Conservation (phyloP, 2,797 vertebrate species). For the Sebastes matsubarae region DNA sequence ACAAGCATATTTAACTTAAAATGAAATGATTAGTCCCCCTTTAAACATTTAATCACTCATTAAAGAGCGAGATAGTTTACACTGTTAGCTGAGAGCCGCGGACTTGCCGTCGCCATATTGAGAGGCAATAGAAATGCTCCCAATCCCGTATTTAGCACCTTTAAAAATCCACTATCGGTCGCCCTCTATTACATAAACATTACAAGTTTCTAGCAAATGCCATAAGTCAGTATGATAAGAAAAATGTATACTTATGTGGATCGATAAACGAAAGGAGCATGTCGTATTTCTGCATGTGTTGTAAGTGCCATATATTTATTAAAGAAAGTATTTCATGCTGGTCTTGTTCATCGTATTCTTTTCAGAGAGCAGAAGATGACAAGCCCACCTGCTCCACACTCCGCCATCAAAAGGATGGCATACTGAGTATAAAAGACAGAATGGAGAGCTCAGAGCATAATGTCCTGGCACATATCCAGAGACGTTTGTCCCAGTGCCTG, state of each 20-base stretch:
- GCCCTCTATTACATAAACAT: background rate
- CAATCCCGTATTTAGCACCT: background rate
- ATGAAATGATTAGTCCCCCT: no score
- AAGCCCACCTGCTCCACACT: conserved; percentile 91
- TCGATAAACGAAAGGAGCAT: background rate
- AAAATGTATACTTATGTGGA: background rate
- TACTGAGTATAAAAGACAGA: conserved; percentile 84
- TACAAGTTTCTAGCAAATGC: background rate
- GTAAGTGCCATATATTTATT: background rate
- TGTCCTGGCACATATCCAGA: conserved; percentile 85
- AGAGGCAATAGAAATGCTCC: no score
- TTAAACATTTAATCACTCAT: no score
- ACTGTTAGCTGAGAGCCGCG: background rate
- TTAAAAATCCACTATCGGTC: background rate
- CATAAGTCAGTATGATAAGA: background rate
- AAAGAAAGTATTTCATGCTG: background rate
- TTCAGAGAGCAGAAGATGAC: conserved; percentile 89
- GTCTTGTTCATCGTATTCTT: conserved; percentile 50
- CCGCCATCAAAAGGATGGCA: conserved; percentile 87
- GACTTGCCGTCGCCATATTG: no score
- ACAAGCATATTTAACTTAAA: no score
- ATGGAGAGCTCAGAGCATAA: conserved; percentile 89
- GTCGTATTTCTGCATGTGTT: background rate
- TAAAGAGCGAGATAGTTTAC: background rate
- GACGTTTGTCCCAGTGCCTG: conserved; percentile 77